Base-by-base conservation (phyloP, 1,140 invertebrate species). In the Pseudomyrmex flavicornis region DNA sequence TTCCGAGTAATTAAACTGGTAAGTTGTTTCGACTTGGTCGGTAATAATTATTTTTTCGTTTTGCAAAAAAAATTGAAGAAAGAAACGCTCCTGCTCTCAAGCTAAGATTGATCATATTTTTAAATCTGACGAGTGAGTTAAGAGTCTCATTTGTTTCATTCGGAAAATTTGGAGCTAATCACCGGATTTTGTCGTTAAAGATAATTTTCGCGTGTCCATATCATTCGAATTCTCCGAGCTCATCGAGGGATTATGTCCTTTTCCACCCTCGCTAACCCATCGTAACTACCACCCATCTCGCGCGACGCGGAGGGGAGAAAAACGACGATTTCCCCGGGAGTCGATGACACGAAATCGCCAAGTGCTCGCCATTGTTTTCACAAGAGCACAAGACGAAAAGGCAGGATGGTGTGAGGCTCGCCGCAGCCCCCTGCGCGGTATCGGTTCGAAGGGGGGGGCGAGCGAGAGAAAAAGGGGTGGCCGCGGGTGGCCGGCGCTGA, bases 301-400 rank as follows among this genome's bases (percentile, higher is more conserved):
- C 61, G 22, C 52, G 54, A 59, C 61, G 63, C 70, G 20, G 10
- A 22, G 15, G 15, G 76, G 76, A 7, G 35, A 35, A 52, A 35
- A 85, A 85, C 82, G 72, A 88, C 77, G 84, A 88, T 88, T 82
- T 84, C 77, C 22, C 50, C 59, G 61, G 26, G 58, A 85, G 85
- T 80, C 85, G 88, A 88, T 90, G 90, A 88, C 88, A 85, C 90
- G 80, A 86, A 90, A 90, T 90, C 88, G 89, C 88, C 76, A 82
- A 89, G 89, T 90, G 88, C 89, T 88, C 88, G 72, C 80, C 73
- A 91, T 91, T 91, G 90, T 91, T 91, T 90, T 88, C 86, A 59
- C 54, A 80, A 86, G 72, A 85, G 85, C 52, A 79, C 73, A 84
- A 79, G 83, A 70, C 69, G 83, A 54, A 86, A 35, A 35, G 73